Base-by-base conservation (phyloP, 2,888 invertebrate species). In the Acanthopleura granulata region DNA sequence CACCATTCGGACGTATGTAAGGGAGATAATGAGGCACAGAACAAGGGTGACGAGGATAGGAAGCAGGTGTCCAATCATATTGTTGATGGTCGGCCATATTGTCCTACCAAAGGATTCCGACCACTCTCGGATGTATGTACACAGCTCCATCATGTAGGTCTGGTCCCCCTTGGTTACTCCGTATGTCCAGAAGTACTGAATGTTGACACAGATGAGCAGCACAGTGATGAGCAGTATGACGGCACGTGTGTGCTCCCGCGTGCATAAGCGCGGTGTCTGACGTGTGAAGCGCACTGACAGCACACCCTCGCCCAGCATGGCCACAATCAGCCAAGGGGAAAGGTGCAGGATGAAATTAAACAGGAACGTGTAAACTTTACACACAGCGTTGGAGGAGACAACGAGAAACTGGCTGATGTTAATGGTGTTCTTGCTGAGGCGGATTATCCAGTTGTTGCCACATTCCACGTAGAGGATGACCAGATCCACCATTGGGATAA, bases 121-220 rank as follows among this genome's bases (percentile, higher is more conserved):
- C 30, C 80, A 76, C 76, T 84, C 85, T 70, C 85, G 83, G 15
- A 83, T 81, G 76, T 85, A 85, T 11, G 81, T 81, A 75, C 83
- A 85, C 61, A 79, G 51, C n/a, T 73, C 72, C 12, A 51, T 25
- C 29, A 29, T 27, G 25, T 50, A 51, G 69, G 69, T 49, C 76
- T 77, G n/a, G 75, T 73, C 49, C 30, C 80, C 80, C 30, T 73
- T 79, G 11, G 84, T 81, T 15, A 88, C 78, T 9, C 88, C 88
- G 40, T 82, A 81, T 0, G 89, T 87, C 90, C 90, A 90, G 84
- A 90, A 90, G 79, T 83, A 87, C 77, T 89, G 88, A 50, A 88
- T 84, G 78, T 89, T 89, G 62, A 89, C 78, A 74, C 87, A 87
- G 49, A 88, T 83, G 0, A 89, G 80, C 1, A 90, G 71, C 9